Percentiles rank a stretch among this genome's conserved stretches.
phyloP scores from a whole-genome alignment of 2,888 invertebrate species.

The Pristionchus fissidentatus region DNA sequence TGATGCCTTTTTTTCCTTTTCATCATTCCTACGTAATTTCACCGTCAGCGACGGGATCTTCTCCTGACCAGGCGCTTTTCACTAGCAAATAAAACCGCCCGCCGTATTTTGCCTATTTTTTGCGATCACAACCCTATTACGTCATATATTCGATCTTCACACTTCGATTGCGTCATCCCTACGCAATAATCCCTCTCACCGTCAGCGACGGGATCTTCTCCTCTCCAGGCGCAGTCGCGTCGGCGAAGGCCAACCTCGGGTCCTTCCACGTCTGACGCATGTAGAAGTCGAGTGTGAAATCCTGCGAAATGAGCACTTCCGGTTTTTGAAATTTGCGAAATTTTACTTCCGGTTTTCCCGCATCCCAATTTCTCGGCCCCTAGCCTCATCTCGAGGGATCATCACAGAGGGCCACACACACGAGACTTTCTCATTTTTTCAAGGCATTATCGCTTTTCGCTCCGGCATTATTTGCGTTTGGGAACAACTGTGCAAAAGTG shows the following conservation, averaged over 20 bases:
- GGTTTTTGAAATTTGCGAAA: background rate
- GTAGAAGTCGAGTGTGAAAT: conserved; percentile 84
- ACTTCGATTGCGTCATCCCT: no score
- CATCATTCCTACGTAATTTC: no score
- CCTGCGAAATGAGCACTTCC: conserved; percentile 57
- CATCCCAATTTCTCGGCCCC: no score
- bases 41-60: conserved; percentile 76
- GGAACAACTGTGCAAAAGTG: background rate
- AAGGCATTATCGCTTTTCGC: background rate
- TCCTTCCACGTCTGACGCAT: conserved; percentile 99
- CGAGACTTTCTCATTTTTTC: background rate
- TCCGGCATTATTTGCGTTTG: background rate
- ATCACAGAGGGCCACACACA: background rate
- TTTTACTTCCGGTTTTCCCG: background rate
- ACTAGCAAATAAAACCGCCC: no score
- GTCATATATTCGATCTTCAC: no score
- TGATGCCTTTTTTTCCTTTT: no score
- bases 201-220: conserved; percentile 71
- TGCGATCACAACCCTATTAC: no score
- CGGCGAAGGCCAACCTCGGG: conserved; percentile 92
- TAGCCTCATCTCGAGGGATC: no score
- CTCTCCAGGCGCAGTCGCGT: conserved; percentile 77
- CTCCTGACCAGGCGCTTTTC: conserved; percentile 67
- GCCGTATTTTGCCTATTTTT: no score
- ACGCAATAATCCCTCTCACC: conserved; percentile 78